These are phyloP conservation scores for Camelus dromedarius DNA, from an alignment of 2,113 vertebrate species.

Conservation along the genomic window DNA sequence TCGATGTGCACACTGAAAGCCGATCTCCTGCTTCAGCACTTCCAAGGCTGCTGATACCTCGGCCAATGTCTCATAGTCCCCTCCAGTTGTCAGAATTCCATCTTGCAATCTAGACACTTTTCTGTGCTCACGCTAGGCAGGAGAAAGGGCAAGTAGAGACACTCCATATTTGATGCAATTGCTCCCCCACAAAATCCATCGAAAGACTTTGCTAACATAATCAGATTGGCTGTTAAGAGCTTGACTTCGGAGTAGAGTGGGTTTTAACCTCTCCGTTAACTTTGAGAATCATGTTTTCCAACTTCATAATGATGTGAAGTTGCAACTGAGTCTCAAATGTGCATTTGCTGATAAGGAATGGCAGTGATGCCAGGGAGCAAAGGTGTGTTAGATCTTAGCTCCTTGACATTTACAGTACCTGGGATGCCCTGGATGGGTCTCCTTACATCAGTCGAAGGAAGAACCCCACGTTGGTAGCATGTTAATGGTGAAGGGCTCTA, in stretches of 20 bases:
- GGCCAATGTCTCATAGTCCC: rapidly evolving
- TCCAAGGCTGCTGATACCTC: rapidly evolving
- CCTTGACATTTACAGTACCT: not conserved
- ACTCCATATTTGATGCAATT: not conserved
- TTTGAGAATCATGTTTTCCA: not conserved
- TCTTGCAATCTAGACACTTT: not conserved
- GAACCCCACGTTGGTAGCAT: rapidly evolving
- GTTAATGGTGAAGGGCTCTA: not conserved
- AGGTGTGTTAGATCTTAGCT: too few species aligned
- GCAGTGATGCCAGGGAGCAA: rapidly evolving
- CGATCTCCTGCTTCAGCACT: not conserved
- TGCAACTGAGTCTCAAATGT: not conserved
- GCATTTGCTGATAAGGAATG: not conserved
- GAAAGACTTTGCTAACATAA: not conserved
- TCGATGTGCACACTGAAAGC: not conserved
- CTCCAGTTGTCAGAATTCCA: not conserved
- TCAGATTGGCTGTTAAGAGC: not conserved
- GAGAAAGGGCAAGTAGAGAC: not conserved
- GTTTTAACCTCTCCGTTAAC: not conserved
- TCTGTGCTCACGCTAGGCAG: not conserved
- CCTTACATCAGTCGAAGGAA: too few species aligned
- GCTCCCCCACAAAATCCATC: not conserved
- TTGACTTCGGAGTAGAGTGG: not conserved
- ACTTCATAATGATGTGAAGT: not conserved
- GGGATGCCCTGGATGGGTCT: not conserved